A percentile compares a stretch with the other conserved stretches of the same genome.
Conservation (phyloP, 1,140 invertebrate species). For the Stratiolaelaps scimitus region DNA sequence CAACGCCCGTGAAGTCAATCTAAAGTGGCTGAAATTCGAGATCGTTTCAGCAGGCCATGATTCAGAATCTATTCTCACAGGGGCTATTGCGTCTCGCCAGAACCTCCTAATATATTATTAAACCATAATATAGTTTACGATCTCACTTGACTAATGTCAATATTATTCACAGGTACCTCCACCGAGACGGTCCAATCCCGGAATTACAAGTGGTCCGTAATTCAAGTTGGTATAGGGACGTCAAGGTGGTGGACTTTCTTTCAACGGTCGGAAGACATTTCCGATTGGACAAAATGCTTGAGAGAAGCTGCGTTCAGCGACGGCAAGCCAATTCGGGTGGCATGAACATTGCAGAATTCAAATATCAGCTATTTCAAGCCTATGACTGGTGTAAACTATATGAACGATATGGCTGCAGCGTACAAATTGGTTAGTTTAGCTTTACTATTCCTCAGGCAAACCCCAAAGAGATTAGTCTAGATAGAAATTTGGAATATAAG, state of each 20-base stretch:
- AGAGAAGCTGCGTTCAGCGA: slow-evolving; percentile 49
- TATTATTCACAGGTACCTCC: too few relatives aligned
- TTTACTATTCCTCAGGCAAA: too few relatives aligned
- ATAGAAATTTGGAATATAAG: too few relatives aligned
- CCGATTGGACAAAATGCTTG: slow-evolving; percentile 57
- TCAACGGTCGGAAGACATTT: slow-evolving; percentile 64
- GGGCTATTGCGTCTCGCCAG: too few relatives aligned
- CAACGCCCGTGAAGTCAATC: too few relatives aligned
- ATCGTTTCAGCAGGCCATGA: too few relatives aligned
- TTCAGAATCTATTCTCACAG: too few relatives aligned
- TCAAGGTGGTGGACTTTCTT: slow-evolving; percentile 69
- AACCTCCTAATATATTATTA: too few relatives aligned
- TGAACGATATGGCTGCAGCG: slow-evolving; percentile 63
- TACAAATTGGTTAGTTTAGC: slow-evolving; percentile 53
- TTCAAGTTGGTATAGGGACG: slow-evolving; percentile 65
- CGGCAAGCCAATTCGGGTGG: slow-evolving; percentile 59
- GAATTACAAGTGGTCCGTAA: slow-evolving; percentile 67
- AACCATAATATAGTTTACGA: too few relatives aligned
- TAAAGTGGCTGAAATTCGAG: too few relatives aligned
- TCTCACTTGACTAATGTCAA: too few relatives aligned
- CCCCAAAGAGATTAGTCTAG: too few relatives aligned
- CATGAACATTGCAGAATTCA: slow-evolving; percentile 89
- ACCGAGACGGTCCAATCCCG: not conserved
- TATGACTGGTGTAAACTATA: slow-evolving; percentile 88
- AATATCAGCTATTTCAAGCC: slow-evolving; percentile 89